Percentiles rank a stretch among this genome's conserved stretches.
Evolutionary conservation across 2,888 invertebrate species (phyloP).

Genomic region (Meganola albula): DNA sequence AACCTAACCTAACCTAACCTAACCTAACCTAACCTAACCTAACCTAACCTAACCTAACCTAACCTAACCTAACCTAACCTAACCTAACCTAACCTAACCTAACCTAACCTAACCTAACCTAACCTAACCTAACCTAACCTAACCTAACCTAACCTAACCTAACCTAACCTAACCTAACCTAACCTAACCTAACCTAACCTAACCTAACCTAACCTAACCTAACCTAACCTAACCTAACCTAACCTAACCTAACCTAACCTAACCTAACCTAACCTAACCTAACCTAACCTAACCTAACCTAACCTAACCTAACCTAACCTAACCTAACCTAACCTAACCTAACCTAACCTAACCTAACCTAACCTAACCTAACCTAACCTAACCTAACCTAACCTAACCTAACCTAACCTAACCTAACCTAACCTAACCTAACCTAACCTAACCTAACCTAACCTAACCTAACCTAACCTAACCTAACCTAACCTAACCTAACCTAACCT

Average conservation of each 20-base stretch:
- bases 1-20: conserved; percentile 13
- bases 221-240: conserved; percentile 9
- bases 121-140: conserved; percentile 9
- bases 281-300: conserved; percentile 6
- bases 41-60: conserved; percentile 9
- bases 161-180: conserved; percentile 9
- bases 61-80: conserved; percentile 9
- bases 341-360: conserved; percentile 10
- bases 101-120: conserved; percentile 9
- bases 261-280: conserved; percentile 9
- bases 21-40: conserved; percentile 9
- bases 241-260: conserved; percentile 8
- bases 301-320: conserved; percentile 7
- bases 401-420: conserved; percentile 7
- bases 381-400: conserved; percentile 7
- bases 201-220: conserved; percentile 9
- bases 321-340: conserved; percentile 9
- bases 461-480: conserved; percentile 7
- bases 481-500: conserved; percentile 7
- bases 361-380: conserved; percentile 6
- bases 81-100: conserved; percentile 9
- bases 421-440: conserved; percentile 6
- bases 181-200: conserved; percentile 9
- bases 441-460: conserved; percentile 6
- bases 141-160: conserved; percentile 9